A percentile compares a stretch with the other conserved stretches of the same genome.
Conservation (phyloP, 2,113 vertebrate genomes). For the Sminthopsis crassicaudata region DNA sequence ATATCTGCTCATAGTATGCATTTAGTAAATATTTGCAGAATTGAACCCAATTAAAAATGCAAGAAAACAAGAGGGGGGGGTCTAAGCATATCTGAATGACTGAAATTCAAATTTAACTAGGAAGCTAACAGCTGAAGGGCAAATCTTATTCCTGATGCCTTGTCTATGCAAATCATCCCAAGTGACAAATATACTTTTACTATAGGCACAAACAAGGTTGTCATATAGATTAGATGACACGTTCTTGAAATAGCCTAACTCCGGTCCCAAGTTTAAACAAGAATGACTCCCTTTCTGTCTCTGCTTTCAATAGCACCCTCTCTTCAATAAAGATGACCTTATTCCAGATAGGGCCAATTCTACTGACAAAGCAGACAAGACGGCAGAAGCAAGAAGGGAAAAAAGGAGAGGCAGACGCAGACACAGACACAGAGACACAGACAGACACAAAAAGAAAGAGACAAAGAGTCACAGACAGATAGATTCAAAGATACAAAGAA, state of each 20-base stretch:
- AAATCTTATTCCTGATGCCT: background rate
- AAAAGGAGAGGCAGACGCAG: background rate
- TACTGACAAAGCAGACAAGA: background rate
- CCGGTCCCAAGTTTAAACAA: background rate
- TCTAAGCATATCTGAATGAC: background rate
- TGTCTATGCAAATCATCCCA: background rate
- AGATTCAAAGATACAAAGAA: background rate
- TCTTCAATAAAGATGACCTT: slow-evolving; percentile 19
- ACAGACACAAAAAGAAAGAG: background rate
- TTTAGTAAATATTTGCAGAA: background rate
- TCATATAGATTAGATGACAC: background rate
- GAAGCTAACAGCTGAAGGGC: background rate
- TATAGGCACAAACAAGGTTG: background rate
- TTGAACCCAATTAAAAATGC: slow-evolving; percentile 46
- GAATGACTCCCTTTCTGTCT: background rate
- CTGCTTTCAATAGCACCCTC: background rate
- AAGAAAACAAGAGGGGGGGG: background rate
- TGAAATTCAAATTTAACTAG: slow-evolving; percentile 48
- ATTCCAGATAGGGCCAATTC: background rate
- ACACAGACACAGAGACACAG: fast-evolving
- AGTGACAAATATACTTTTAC: background rate
- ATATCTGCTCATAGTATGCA: background rate
- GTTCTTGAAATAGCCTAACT: background rate
- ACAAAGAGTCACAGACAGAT: background rate
- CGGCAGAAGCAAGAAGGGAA: background rate